These are phyloP conservation scores for Lasius fuliginosus DNA, from an alignment of 2,888 invertebrate genomes.

Conservation along the genomic window DNA sequence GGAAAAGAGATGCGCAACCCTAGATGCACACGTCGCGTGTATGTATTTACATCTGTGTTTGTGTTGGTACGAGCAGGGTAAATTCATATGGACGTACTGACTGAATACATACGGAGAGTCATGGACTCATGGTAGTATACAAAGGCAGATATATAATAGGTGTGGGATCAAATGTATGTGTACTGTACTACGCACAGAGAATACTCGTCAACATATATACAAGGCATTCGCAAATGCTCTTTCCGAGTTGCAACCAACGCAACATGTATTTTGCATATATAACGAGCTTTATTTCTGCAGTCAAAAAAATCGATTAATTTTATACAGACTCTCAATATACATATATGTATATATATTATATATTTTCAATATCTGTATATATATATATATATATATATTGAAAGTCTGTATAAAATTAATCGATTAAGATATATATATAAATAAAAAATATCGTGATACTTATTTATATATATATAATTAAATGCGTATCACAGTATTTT, in stretches of 20 bases:
- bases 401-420: too few species aligned
- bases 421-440: neutral
- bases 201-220: neutral
- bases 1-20: neutral
- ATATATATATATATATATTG: too few species aligned
- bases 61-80: neutral
- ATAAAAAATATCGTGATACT: too few species aligned
- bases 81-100: constrained; percentile 34
- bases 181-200: neutral
- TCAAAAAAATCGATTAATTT: constrained; percentile 34
- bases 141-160: neutral
- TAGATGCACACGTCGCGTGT: neutral
- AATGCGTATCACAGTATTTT: neutral
- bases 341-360: too few species aligned
- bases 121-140: neutral
- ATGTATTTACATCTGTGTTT: neutral
- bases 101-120: constrained; percentile 17
- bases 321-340: neutral
- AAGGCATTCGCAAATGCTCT: constrained; percentile 37
- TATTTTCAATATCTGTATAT: too few species aligned
- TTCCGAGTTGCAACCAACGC: constrained; percentile 47
- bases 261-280: constrained; percentile 28
- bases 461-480: neutral
- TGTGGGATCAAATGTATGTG: constrained; percentile 39
- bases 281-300: constrained; percentile 29